These are phyloP conservation scores for Stenurella melanura DNA, from an alignment of 2,888 invertebrate genomes.

Conservation along the genomic window DNA sequence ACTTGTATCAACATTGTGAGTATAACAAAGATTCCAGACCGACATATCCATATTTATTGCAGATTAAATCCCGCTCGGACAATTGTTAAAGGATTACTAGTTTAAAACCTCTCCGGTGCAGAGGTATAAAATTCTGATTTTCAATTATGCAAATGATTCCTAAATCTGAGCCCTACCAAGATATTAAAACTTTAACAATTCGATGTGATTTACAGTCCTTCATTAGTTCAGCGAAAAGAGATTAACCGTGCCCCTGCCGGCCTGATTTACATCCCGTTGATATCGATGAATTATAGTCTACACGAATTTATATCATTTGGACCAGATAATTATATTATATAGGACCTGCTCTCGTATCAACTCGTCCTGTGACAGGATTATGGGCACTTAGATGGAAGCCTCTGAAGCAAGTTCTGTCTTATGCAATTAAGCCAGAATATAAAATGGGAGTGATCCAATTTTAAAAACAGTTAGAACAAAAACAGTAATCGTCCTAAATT, in stretches of 20 bases:
- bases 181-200: slow-evolving; percentile 14
- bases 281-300: background rate
- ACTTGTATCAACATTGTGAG: slow-evolving; percentile 43
- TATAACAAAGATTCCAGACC: slow-evolving; percentile 48
- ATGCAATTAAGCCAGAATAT: background rate
- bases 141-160: slow-evolving; percentile 50
- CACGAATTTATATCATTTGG: background rate
- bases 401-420: background rate
- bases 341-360: background rate
- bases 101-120: slow-evolving; percentile 30
- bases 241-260: slow-evolving; percentile 1
- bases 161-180: background rate
- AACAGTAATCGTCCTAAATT: slow-evolving; percentile 2
- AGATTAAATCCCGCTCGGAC: slow-evolving; percentile 47
- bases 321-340: background rate
- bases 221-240: slow-evolving; percentile 16
- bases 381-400: background rate
- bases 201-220: slow-evolving; percentile 27
- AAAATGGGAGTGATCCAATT: background rate
- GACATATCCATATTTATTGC: slow-evolving; percentile 54
- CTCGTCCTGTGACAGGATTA: background rate
- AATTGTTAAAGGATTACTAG: slow-evolving; percentile 53
- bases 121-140: slow-evolving; percentile 38
- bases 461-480: slow-evolving; percentile 21
- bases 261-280: slow-evolving; percentile 22